phyloP scores from a whole-genome alignment of 2,888 invertebrate species.

The Phlogophora meticulosa region DNA sequence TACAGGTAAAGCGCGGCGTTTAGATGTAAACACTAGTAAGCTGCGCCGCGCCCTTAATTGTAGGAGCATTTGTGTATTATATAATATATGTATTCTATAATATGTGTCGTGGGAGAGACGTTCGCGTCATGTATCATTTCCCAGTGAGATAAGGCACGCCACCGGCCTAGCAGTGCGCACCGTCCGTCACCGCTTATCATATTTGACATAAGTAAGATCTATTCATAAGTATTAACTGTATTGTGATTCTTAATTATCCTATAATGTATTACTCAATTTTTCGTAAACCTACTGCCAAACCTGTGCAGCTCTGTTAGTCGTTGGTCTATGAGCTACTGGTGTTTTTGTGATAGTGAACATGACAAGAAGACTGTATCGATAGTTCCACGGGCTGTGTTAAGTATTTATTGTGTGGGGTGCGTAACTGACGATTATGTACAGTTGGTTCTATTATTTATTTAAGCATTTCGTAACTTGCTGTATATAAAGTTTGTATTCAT shows the following conservation, averaged over 20 bases:
- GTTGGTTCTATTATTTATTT: slow-evolving; percentile 67
- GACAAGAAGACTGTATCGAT: slow-evolving; percentile 77
- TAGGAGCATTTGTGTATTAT: slow-evolving; percentile 48
- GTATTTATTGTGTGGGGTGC: slow-evolving; percentile 69
- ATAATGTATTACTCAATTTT: slow-evolving; percentile 81
- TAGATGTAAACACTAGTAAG: slow-evolving; percentile 40
- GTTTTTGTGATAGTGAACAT: slow-evolving; percentile 80
- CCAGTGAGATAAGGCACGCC: slow-evolving; percentile 23
- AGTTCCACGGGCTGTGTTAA: slow-evolving; percentile 76
- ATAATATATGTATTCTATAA: too few species aligned
- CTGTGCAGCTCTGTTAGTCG: slow-evolving; percentile 72
- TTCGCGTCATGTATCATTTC: slow-evolving; percentile 24
- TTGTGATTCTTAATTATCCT: slow-evolving; percentile 88
- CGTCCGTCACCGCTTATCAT: slow-evolving; percentile 78
- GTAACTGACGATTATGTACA: slow-evolving; percentile 60
- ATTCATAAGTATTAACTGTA: slow-evolving; percentile 89
- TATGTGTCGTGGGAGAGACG: slow-evolving; percentile 36
- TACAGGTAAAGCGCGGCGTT: slow-evolving; percentile 38
- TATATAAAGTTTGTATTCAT: slow-evolving; percentile 48
- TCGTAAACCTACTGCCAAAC: slow-evolving; percentile 85
- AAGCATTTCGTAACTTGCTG: slow-evolving; percentile 53
- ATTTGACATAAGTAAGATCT: slow-evolving; percentile 84
- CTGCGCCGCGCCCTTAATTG: slow-evolving; percentile 39
- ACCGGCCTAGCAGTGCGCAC: slow-evolving; percentile 74
- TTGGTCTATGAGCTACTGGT: slow-evolving; percentile 72